Percentiles rank a stretch among this genome's conserved stretches.
Evolutionary conservation across 2,113 vertebrate species (phyloP).

Genomic region (human (Homo sapiens)): DNA sequence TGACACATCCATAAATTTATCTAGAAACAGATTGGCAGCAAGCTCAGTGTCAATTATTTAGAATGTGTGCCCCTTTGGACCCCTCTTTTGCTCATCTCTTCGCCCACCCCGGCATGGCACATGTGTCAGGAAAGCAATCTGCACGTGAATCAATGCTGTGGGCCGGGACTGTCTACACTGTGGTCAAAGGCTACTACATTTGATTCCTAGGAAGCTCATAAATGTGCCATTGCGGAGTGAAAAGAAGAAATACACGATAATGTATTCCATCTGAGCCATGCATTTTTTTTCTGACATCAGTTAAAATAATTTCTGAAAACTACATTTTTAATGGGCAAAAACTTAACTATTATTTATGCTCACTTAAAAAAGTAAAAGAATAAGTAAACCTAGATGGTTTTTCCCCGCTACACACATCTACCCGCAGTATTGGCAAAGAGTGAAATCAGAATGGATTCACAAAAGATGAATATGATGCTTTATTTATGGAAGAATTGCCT

Average conservation of each 20-base stretch:
- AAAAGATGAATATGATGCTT: background rate
- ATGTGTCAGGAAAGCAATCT: background rate
- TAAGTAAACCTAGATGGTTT: background rate
- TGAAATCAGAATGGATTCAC: background rate
- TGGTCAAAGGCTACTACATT: background rate
- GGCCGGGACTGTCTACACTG: background rate
- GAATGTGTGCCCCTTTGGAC: constrained; percentile 65
- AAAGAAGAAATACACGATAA: background rate
- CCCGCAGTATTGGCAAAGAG: background rate
- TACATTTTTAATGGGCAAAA: background rate
- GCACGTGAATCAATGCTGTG: background rate
- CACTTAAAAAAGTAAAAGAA: background rate
- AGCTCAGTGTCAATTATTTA: constrained; percentile 72
- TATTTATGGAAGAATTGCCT: constrained; percentile 3
- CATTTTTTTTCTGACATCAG: background rate
- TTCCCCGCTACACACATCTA: background rate
- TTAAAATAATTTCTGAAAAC: background rate
- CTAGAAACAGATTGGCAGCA: constrained; percentile 76
- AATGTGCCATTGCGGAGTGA: background rate
- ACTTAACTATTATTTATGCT: background rate
- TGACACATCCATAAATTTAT: constrained; percentile 78
- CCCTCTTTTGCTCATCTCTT: background rate
- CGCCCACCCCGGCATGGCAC: background rate
- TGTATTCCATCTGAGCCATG: background rate
- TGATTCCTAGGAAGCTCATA: background rate